Conservation (phyloP, 2,888 invertebrate species). For the Liodrosophila aerea region DNA sequence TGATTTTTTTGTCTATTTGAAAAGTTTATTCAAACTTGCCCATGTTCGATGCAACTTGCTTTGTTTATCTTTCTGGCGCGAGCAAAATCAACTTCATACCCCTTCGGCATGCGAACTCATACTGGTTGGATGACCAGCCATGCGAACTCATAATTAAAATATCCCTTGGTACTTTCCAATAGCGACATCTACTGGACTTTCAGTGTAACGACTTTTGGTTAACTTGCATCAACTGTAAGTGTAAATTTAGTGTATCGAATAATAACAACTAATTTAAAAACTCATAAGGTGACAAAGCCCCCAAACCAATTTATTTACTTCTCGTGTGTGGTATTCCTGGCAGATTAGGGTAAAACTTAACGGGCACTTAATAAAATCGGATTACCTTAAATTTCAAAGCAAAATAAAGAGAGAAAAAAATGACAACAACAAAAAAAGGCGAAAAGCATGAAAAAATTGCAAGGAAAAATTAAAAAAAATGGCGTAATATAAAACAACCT, state of each 20-base stretch:
- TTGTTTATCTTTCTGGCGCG: too few species aligned
- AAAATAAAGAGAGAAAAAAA: conserved; percentile 15
- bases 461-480: conserved; percentile 19
- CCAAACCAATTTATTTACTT: conserved; percentile 47
- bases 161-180: conserved; percentile 29
- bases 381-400: conserved; percentile 28
- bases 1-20: too few species aligned
- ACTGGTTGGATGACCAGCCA: too few species aligned
- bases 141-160: conserved; percentile 5
- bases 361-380: conserved; percentile 33
- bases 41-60: too few species aligned
- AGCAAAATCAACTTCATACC: too few species aligned
- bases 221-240: too few species aligned
- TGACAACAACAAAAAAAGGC: conserved; percentile 3
- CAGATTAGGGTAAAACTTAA: neutral
- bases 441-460: conserved; percentile 12
- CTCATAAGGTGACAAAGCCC: conserved; percentile 39
- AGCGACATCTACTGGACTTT: conserved; percentile 37
- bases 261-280: conserved; percentile 53
- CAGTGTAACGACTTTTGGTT: too few species aligned
- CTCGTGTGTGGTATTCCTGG: conserved; percentile 9
- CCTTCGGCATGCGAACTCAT: too few species aligned
- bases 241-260: too few species aligned
- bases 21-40: too few species aligned
- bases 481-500: too few species aligned